A percentile compares a stretch with the other conserved stretches of the same genome.
phyloP scores from a whole-genome alignment of 2,113 vertebrate genomes.

The Anhinga anhinga region DNA sequence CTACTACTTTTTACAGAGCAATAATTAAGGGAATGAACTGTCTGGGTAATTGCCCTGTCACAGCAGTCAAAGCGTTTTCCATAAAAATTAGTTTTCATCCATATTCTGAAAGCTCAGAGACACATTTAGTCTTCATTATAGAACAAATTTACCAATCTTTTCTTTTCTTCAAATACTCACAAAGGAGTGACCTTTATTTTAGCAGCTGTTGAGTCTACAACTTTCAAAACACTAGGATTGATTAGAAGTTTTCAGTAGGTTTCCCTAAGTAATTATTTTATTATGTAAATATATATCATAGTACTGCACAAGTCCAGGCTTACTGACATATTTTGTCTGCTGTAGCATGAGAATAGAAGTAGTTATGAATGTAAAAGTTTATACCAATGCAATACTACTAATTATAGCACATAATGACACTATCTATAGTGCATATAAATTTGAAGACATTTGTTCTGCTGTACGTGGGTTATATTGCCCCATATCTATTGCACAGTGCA shows the following conservation, averaged over 20 bases:
- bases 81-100: not conserved
- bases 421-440: not conserved
- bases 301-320: not conserved
- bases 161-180: not conserved
- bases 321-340: not conserved
- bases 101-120: not conserved
- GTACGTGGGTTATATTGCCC: not conserved
- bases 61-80: not conserved
- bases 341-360: not conserved
- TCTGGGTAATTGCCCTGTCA: not conserved
- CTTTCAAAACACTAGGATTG: not conserved
- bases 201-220: not conserved
- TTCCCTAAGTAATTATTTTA: not conserved
- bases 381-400: not conserved
- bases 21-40: not conserved
- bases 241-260: not conserved
- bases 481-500: not conserved
- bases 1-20: not conserved
- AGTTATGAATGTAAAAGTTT: not conserved
- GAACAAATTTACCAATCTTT: not conserved
- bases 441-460: not conserved
- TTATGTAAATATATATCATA: not conserved
- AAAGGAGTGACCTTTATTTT: not conserved
- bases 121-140: not conserved
- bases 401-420: not conserved